These are phyloP conservation scores for Distichodus sexfasciatus DNA, from an alignment of 2,797 vertebrate species.

Conservation along the genomic window DNA sequence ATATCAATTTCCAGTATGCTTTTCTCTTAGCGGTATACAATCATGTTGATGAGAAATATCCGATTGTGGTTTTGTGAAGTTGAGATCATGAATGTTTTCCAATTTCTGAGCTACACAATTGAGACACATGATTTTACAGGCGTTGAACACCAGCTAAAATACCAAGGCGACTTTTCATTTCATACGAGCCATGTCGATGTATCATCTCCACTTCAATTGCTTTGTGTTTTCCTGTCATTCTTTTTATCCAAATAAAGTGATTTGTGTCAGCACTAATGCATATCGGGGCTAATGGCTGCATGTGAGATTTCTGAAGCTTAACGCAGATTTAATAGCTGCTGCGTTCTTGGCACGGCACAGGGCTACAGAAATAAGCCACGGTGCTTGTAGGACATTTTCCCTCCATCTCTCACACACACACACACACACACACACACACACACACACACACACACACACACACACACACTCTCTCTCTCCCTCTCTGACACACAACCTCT, in stretches of 20 bases:
- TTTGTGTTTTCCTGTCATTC: constrained; percentile 64
- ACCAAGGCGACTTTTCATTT: too few relatives aligned
- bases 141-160: constrained; percentile 55
- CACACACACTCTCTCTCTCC: too few relatives aligned
- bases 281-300: constrained; percentile 36
- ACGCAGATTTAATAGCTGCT: background rate
- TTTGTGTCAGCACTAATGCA: constrained; percentile 57
- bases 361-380: background rate
- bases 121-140: constrained; percentile 44
- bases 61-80: constrained; percentile 54
- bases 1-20: constrained; percentile 49
- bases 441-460: too few relatives aligned
- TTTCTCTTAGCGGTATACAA: constrained; percentile 60
- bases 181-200: constrained; percentile 53
- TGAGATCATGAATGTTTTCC: constrained; percentile 39
- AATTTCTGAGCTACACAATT: constrained; percentile 45
- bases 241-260: constrained; percentile 68
- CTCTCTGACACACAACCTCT: too few relatives aligned
- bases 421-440: too few relatives aligned
- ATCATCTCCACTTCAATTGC: constrained; percentile 50
- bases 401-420: too few relatives aligned
- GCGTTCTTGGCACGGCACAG: background rate
- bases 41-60: constrained; percentile 57
- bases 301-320: constrained; percentile 21
- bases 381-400: background rate